These are phyloP conservation scores for Mustela erminea DNA, from an alignment of 2,797 vertebrate genomes.

Conservation along the genomic window DNA sequence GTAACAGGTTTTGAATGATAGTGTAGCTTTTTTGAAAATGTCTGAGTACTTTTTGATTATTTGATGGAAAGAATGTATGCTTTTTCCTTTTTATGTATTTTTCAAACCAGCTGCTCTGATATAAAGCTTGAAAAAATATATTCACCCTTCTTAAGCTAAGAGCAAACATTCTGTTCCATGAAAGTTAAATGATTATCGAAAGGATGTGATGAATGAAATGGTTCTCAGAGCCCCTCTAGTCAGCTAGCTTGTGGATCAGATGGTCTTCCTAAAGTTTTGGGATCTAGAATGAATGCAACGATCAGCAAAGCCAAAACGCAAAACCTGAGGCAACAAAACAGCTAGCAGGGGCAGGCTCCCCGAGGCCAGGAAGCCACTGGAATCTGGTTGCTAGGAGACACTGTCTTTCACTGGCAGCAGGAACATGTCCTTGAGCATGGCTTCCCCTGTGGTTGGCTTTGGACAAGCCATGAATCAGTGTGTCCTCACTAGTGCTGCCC, in stretches of 20 bases:
- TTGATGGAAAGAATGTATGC: conserved; percentile 49
- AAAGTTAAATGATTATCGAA: neutral
- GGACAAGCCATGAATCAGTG: conserved; percentile 68
- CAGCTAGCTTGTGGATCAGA: neutral
- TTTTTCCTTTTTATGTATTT: conserved; percentile 56
- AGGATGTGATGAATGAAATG: neutral
- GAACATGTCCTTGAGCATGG: conserved; percentile 83
- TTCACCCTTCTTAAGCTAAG: conserved; percentile 27
- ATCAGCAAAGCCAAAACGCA: conserved; percentile 54
- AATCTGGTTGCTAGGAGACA: conserved; percentile 83
- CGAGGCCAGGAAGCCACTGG: conserved; percentile 68
- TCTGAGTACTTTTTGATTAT: conserved; percentile 75
- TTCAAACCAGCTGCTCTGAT: conserved; percentile 60
- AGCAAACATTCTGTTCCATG: neutral
- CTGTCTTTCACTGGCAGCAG: conserved; percentile 70
- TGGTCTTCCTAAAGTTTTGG: neutral
- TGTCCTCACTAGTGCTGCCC: neutral
- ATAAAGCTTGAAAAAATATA: conserved; percentile 54
- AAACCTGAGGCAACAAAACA: conserved; percentile 50
- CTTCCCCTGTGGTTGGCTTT: conserved; percentile 76
- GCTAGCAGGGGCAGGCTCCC: neutral
- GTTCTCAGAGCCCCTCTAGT: neutral
- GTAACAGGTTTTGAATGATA: conserved; percentile 39
- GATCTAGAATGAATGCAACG: neutral
- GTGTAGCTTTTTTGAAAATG: conserved; percentile 34